Base-by-base conservation (phyloP, 1,140 invertebrate genomes). In the Drosophila quadrilineata region DNA sequence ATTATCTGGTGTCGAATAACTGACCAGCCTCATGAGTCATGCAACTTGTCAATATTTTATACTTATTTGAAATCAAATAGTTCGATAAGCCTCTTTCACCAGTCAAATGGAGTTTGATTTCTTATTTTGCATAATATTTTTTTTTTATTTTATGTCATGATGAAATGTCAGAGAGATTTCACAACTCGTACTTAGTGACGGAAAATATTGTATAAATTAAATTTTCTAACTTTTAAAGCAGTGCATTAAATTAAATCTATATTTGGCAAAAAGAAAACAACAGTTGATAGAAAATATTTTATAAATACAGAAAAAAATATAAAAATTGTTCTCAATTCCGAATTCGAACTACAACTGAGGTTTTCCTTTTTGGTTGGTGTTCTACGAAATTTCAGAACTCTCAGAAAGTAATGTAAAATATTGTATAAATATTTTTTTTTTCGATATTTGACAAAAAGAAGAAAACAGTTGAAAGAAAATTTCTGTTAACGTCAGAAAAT, bases 11-110 rank as follows among this genome's bases (percentile, higher is more conserved):
- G n/a, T 43, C 28, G 48, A 24, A 62, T 56, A 67, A 76, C 75
- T 77, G 70, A 77, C 69, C 75, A 76, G 14, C 31, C 31, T 16
- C 8, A 71, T 79, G 75, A 79, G 45, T 79, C 75, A 79, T 74
- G 35, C 17, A 6, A 0, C 2, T 10, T 73, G 57, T 74, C 64
- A 60, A 41, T 45, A 12, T 45, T 41, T 19, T 38, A 4, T 29
- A 52, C 28, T 8, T 29, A 9, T 35, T 35, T n/a, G n/a, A n/a
- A 35, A 60, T 60, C 46, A 26, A 17, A 33, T 19, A 1, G 8
- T 14, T 22, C 14, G 38, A 62, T 45, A 62, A 45, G 49, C 2
- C 14, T 6, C 6, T 3, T n/a, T n/a, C n/a, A n/a, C 21, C 22
- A 8, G 40, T 43, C 14, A 2, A 29, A 29, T 46, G 3, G 8